Evolutionary conservation across 1,140 invertebrate genomes (phyloP), one percentile per base, ranked within the genome.

Genomic region (Hycleus cichorii): DNA sequence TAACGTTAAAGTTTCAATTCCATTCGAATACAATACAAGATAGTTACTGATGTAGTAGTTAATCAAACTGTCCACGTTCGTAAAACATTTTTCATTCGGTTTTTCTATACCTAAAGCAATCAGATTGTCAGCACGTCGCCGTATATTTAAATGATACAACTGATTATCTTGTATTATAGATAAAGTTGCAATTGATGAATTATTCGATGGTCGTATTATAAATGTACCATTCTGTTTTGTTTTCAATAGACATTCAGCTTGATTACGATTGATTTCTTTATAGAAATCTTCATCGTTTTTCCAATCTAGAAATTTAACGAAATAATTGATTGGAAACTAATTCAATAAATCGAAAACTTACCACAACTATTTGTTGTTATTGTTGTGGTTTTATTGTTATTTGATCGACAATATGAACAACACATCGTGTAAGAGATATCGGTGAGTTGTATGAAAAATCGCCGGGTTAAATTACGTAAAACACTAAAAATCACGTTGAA

Each of bases 11-110:
- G 47, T 62, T 11, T 47, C 68, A 40, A 54, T 57, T 39, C 66
- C 66, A 3, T 62, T 39, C 7, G 70, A 70, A 60, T 59, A 71
- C 43, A 73, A 63, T 44, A 71, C 60, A 46, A 73, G 64, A 64
- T 73, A 71, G 60, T 73, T 73, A 59, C 71, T 73, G 10, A 73
- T 58, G 58, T 73, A 69, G 57, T 72, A 73, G 63, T 72, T 69
- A 63, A 73, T 73, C 39, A 73, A 56, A 39, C 60, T 49, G 58
- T 72, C 63, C 47, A 73, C 12, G 53, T 65, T 63, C 32, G 52
- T 60, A 56, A 73, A 73, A 60, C 59, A 58, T 57, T 68, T 69
- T 49, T 73, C 71, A 47, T 70, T 69, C 39, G 40, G 46, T 57
- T 72, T 73, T 54, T 70, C 66, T 18, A 40, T 62, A 4, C 71